A percentile compares a stretch with the other conserved stretches of the same genome.
These are phyloP conservation scores for Cephalotes varians DNA, from an alignment of 2,888 invertebrate genomes.

Conservation along the genomic window DNA sequence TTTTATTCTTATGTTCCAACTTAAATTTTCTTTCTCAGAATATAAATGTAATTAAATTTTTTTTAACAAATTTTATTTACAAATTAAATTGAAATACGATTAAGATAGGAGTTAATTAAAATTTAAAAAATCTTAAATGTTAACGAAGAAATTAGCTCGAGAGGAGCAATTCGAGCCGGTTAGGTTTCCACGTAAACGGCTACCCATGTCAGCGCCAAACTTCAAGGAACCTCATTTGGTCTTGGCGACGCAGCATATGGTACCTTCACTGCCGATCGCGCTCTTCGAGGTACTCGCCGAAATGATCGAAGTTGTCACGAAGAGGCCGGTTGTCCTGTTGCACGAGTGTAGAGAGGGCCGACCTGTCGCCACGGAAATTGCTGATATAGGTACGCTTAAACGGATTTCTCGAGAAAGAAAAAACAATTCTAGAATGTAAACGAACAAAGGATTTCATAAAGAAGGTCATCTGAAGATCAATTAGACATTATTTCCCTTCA, in stretches of 20 bases:
- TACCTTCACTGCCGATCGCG: conserved; percentile 79
- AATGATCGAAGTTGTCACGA: conserved; percentile 78
- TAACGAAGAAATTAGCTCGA: conserved; percentile 9
- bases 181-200: conserved; percentile 51
- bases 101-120: conserved; percentile 11
- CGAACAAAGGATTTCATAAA: neutral
- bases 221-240: conserved; percentile 76
- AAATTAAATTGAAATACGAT: neutral
- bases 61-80: neutral
- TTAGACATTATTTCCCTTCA: neutral
- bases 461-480: neutral
- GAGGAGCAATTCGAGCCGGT: too few relatives aligned
- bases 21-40: neutral
- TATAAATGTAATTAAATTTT: conserved; percentile 9
- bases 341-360: conserved; percentile 76
- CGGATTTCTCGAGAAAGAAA: neutral
- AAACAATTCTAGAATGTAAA: neutral
- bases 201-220: conserved; percentile 67
- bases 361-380: conserved; percentile 76
- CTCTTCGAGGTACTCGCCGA: conserved; percentile 80
- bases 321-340: conserved; percentile 76
- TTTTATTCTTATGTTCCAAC: neutral
- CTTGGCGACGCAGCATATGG: conserved; percentile 77
- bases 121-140: conserved; percentile 11
- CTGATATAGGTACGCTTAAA: conserved; percentile 77